phyloP scores from a whole-genome alignment of 1,140 invertebrate species.

The Macrotrachela quadricornifera region DNA sequence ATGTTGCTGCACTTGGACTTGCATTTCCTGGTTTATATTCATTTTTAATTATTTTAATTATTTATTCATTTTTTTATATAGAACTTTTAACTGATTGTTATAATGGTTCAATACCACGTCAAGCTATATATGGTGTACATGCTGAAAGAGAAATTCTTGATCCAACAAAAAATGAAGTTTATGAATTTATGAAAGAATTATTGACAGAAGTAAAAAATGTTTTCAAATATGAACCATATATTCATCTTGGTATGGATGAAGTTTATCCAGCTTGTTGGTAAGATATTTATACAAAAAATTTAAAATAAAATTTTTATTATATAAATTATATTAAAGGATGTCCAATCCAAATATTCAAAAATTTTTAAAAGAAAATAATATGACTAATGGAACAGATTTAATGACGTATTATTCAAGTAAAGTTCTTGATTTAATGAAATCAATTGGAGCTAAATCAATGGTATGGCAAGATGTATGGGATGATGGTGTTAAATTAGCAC shows the following conservation, averaged over 20 bases:
- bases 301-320: not conserved
- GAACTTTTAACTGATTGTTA: constrained; percentile 12
- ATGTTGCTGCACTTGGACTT: constrained; percentile 5
- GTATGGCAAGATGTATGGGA: constrained; percentile 9
- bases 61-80: not conserved
- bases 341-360: constrained; percentile 47
- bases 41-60: too few relatives aligned
- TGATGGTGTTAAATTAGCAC: not conserved
- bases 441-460: constrained; percentile 1
- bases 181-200: constrained; percentile 20
- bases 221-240: constrained; percentile 29
- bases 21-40: not conserved
- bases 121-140: constrained; percentile 8
- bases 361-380: constrained; percentile 45
- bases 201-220: constrained; percentile 18
- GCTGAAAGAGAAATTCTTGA: constrained; percentile 13
- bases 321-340: constrained; percentile 35
- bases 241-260: constrained; percentile 59
- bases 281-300: constrained; percentile 10
- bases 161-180: constrained; percentile 19
- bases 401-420: constrained; percentile 7
- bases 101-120: constrained; percentile 3
- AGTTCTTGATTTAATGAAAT: constrained; percentile 2
- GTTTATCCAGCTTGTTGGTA: constrained; percentile 65
- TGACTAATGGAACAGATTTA: constrained; percentile 10